Conservation (phyloP, 1,140 invertebrate genomes). For the Drosophila sulfurigaster region DNA sequence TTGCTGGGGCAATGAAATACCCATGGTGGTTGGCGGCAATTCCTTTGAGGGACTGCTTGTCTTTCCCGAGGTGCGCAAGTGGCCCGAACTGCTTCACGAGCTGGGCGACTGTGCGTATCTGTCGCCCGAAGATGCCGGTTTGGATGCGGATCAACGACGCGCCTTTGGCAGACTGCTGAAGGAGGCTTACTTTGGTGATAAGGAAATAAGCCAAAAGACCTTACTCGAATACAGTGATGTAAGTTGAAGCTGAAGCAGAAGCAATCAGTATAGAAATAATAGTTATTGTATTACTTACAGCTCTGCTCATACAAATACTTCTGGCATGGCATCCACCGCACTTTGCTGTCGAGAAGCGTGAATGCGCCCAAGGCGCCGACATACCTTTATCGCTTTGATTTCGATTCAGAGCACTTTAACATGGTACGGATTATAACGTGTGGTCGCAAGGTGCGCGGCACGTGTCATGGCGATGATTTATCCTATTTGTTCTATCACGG, state of each 20-base stretch:
- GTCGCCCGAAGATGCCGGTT: conserved; percentile 65
- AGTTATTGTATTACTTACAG: conserved; percentile 43
- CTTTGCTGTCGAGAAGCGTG: conserved; percentile 73
- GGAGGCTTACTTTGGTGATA: conserved; percentile 68
- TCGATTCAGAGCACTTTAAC: conserved; percentile 83
- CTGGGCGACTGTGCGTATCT: conserved; percentile 71
- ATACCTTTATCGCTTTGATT: conserved; percentile 85
- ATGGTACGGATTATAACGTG: conserved; percentile 84
- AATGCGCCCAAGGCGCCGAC: conserved; percentile 80
- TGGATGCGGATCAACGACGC: conserved; percentile 63
- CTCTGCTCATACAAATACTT: conserved; percentile 85
- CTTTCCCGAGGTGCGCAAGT: conserved; percentile 74
- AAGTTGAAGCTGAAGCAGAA: conserved; percentile 33
- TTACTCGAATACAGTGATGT: conserved; percentile 82
- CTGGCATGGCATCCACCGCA: conserved; percentile 84
- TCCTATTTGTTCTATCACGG: conserved; percentile 88
- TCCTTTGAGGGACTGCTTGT: conserved; percentile 84
- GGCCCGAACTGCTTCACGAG: conserved; percentile 67
- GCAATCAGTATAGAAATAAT: not conserved
- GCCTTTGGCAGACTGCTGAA: conserved; percentile 61
- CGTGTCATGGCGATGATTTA: conserved; percentile 88
- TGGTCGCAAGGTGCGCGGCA: conserved; percentile 81
- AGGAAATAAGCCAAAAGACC: conserved; percentile 56
- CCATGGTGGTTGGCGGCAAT: conserved; percentile 84
- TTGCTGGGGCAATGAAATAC: conserved; percentile 84